Base-by-base conservation (phyloP, 2,888 invertebrate species). In the Punctoribates punctum region DNA sequence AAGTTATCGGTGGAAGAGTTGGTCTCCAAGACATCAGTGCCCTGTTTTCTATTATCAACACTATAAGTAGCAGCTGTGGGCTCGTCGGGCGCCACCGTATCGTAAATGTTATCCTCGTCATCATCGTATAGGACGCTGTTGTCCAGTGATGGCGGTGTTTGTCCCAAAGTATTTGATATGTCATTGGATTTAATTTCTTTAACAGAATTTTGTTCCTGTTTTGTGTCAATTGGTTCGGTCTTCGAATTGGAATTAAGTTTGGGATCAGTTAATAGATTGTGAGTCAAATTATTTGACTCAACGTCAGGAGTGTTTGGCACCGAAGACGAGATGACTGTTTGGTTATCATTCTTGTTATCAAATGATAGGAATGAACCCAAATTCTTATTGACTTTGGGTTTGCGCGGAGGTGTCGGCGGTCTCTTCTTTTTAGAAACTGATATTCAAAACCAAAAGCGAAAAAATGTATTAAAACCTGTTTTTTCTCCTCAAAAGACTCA, bases 81-180 rank as follows among this genome's bases (percentile, higher is more conserved):
- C 75, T 82, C 82, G 78, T 84, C 83, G 76, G 86, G 84, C 13
- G 81, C 86, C 81, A 87, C 87, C 0, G 86, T 86, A 82, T 87
- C 87, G 79, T 87, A 87, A 80, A 87, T 86, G 20, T 77, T 77
- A 51, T 73, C 77, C 65, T 78, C 76, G 20, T 73, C 73, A 60
- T 79, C 79, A 15, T 73, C 54, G 42, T 75, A 75, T 25, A 57
- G 8, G n/a, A 25, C 20, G 34, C 34, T 57, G 23, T n/a, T 34
- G 65, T 65, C 34, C 54, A 54, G 9, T 5, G 20, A 6, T 1
- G 54, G 3, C 3, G 54, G 34, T 4, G 34, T 34, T 34, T 4
- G 34, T 8, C 4, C 34, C 34, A 8, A 34, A 34, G 5, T 34
- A 8, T 34, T 34, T 34, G 34, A 6, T 34, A 6, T 34, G 5